Evolutionary conservation across 2,113 vertebrate genomes (phyloP).

Genomic region (Tyto alba): DNA sequence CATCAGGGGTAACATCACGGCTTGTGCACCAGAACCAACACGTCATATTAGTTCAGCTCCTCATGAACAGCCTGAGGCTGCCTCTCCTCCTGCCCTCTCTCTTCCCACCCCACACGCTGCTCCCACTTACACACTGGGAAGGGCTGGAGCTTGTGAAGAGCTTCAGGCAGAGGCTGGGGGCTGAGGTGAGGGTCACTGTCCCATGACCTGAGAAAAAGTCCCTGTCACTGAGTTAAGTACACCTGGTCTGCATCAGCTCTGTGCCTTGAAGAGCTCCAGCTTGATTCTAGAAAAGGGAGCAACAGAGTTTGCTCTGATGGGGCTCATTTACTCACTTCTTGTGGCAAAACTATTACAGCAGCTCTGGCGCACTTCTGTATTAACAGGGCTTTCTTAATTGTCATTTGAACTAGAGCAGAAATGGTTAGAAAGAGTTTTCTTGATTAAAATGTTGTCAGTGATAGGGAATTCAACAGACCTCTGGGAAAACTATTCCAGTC

Average conservation of each 20-base stretch:
- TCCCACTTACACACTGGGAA: neutral
- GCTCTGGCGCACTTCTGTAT: neutral
- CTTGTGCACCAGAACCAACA: neutral
- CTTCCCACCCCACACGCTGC: neutral
- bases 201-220: neutral
- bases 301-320: neutral
- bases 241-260: neutral
- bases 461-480: neutral
- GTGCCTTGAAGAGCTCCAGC: neutral
- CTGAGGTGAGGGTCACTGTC: neutral
- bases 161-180: neutral
- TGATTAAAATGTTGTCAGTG: conserved; percentile 20
- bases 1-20: neutral
- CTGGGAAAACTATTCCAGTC: neutral
- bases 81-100: neutral
- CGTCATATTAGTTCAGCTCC: accelerated
- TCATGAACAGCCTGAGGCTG: neutral
- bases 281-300: neutral
- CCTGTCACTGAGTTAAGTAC: neutral
- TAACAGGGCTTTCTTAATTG: conserved; percentile 8
- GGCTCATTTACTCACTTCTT: conserved; percentile 10
- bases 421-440: neutral
- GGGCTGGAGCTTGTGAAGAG: neutral
- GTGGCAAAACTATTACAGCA: neutral
- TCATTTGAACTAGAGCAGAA: neutral